These are phyloP conservation scores for Philereme vetulata DNA, from an alignment of 2,888 invertebrate species.

Conservation along the genomic window DNA sequence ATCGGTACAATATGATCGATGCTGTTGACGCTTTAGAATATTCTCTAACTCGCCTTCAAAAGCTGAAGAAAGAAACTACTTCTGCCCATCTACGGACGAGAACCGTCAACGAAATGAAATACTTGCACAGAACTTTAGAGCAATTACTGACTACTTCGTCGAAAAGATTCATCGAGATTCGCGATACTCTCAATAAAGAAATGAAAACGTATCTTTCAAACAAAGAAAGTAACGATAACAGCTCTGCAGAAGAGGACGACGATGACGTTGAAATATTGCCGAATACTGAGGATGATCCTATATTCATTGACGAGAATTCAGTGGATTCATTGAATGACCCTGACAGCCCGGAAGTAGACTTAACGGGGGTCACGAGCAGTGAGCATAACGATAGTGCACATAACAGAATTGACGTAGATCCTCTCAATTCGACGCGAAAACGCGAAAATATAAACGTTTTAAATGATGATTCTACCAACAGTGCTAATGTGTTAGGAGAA, in stretches of 20 bases:
- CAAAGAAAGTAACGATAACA: slow-evolving; percentile 46
- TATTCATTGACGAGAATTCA: slow-evolving; percentile 80
- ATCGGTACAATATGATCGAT: slow-evolving; percentile 82
- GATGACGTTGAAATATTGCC: slow-evolving; percentile 69
- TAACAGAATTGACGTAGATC: slow-evolving; percentile 45
- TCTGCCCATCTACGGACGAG: slow-evolving; percentile 73
- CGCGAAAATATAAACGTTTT: slow-evolving; percentile 13
- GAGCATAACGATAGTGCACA: slow-evolving; percentile 79
- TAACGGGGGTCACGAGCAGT: slow-evolving; percentile 68
- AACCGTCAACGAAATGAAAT: slow-evolving; percentile 76
- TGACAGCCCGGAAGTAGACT: slow-evolving; percentile 67
- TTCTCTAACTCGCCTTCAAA: slow-evolving; percentile 77
- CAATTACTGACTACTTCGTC: slow-evolving; percentile 81
- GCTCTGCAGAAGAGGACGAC: slow-evolving; percentile 64
- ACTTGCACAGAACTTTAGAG: slow-evolving; percentile 81
- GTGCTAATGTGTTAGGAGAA: slow-evolving; percentile 7
- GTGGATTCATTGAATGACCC: slow-evolving; percentile 62
- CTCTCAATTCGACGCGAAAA: slow-evolving; percentile 14
- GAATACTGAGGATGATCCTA: slow-evolving; percentile 72
- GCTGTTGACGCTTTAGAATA: slow-evolving; percentile 84
- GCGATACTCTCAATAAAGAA: slow-evolving; percentile 81
- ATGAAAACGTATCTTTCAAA: slow-evolving; percentile 77
- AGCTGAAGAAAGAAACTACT: slow-evolving; percentile 76
- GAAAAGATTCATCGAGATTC: slow-evolving; percentile 80
- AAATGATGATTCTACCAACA: slow-evolving; percentile 19